phyloP scores from a whole-genome alignment of 2,797 vertebrate genomes.

The Macropus fuliginosus region DNA sequence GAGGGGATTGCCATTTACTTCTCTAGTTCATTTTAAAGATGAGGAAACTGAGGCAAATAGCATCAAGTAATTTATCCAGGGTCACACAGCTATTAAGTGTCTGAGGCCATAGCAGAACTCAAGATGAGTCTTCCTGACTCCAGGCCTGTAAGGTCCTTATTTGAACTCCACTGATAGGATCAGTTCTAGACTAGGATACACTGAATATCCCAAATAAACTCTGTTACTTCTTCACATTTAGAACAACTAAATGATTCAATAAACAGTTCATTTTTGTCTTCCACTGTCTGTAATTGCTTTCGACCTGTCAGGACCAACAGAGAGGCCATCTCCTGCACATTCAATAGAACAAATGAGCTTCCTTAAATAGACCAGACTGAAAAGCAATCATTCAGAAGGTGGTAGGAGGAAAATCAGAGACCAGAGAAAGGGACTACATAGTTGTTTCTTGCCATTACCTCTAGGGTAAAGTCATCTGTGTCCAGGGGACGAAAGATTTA shows the following conservation, averaged over 20 bases:
- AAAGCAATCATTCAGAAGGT: conserved; percentile 64
- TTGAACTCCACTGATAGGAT: conserved; percentile 10
- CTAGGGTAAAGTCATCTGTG: conserved; percentile 14
- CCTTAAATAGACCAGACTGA: conserved; percentile 49
- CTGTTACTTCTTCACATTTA: conserved; percentile 49
- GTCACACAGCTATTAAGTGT: not conserved
- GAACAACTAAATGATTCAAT: conserved; percentile 63
- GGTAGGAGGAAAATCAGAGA: conserved; percentile 56
- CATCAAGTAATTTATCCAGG: not conserved
- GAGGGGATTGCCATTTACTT: not conserved
- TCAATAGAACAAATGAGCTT: conserved; percentile 66
- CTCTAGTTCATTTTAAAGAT: not conserved
- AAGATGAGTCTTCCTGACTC: not conserved
- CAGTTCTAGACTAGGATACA: conserved; percentile 52
- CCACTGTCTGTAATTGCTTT: conserved; percentile 70
- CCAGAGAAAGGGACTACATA: conserved; percentile 36
- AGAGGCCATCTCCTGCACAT: conserved; percentile 42
- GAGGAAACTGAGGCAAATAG: not conserved
- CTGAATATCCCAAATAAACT: conserved; percentile 29
- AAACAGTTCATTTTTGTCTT: conserved; percentile 56
- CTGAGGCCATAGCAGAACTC: not conserved
- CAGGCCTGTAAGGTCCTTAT: not conserved
- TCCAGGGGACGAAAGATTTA: conserved; percentile 57
- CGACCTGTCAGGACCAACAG: conserved; percentile 49
- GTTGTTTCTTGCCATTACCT: not conserved